Conservation (phyloP, 2,888 invertebrate genomes). For the Hirudinaria manillensis region DNA sequence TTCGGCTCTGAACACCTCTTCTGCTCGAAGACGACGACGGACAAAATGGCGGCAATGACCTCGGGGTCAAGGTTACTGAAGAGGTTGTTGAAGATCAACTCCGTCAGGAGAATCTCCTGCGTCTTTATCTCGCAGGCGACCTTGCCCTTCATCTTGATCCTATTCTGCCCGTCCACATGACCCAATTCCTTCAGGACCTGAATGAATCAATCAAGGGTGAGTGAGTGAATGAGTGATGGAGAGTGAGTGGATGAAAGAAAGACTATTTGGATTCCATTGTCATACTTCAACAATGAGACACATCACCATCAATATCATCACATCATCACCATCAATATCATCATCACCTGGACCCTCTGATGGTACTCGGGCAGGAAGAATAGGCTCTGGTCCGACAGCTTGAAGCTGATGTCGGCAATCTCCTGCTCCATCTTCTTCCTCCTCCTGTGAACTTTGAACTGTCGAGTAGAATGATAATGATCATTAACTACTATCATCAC, state of each 20-base stretch:
- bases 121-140: conserved; percentile 81
- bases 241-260: background rate
- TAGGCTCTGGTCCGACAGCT: conserved; percentile 77
- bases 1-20: conserved; percentile 60
- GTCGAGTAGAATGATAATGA: conserved; percentile 44
- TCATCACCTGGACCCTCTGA: conserved; percentile 56
- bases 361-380: conserved; percentile 83
- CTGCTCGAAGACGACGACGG: conserved; percentile 82
- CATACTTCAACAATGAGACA: too few relatives aligned
- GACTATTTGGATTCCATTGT: too few relatives aligned
- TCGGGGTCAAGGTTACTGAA: conserved; percentile 77
- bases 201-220: background rate
- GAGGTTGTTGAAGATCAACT: conserved; percentile 81
- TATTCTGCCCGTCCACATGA: conserved; percentile 69
- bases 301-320: too few relatives aligned
- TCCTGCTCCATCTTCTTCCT: conserved; percentile 56
- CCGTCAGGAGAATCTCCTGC: conserved; percentile 78
- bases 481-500: background rate
- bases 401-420: conserved; percentile 68
- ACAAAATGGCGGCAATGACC: conserved; percentile 88
- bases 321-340: too few relatives aligned
- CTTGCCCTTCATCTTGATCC: conserved; percentile 64
- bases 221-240: background rate
- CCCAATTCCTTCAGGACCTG: conserved; percentile 65
- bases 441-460: conserved; percentile 68